Evolutionary conservation across 2,113 vertebrate genomes (phyloP).

Genomic region (Bettongia penicillata): DNA sequence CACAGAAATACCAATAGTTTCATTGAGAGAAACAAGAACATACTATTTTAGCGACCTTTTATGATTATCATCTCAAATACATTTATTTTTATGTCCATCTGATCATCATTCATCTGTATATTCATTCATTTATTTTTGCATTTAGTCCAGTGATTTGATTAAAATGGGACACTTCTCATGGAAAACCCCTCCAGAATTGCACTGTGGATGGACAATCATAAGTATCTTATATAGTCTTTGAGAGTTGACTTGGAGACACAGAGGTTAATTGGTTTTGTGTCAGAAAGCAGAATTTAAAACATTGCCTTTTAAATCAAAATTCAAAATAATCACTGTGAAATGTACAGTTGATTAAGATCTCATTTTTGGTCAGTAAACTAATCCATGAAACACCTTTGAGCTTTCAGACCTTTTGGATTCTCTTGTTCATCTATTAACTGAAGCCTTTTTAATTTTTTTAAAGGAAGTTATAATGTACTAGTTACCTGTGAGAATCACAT

Average conservation of each 20-base stretch:
- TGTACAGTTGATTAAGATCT: neutral
- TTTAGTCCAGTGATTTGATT: neutral
- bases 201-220: neutral
- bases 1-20: neutral
- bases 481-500: neutral
- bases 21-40: conserved; percentile 9
- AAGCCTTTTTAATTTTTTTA: neutral
- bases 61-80: neutral
- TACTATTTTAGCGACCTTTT: neutral
- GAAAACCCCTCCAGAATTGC: neutral
- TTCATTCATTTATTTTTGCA: neutral
- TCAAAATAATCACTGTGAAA: neutral
- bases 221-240: neutral
- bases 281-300: neutral
- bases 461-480: neutral
- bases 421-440: neutral
- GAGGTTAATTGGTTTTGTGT: neutral
- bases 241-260: neutral
- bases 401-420: neutral
- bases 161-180: neutral
- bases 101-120: neutral
- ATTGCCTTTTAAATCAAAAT: neutral
- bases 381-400: neutral
- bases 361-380: neutral
- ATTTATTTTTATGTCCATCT: neutral